Evolutionary conservation across 2,113 vertebrate genomes (phyloP), one percentile per base, ranked within the genome.

Genomic region (Brachypodius melanocephalos): DNA sequence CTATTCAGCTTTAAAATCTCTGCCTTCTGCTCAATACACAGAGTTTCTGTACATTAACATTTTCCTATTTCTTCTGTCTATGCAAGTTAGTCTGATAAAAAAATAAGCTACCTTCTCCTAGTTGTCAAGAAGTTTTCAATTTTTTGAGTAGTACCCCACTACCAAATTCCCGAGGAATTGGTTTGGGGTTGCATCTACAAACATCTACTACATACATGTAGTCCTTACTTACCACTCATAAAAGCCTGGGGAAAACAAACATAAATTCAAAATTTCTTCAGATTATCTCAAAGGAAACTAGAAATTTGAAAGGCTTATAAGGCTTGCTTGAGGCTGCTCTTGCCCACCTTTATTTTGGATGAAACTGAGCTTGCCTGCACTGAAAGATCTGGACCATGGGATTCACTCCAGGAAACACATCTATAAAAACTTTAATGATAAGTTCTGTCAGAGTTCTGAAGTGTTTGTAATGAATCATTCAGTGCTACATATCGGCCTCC

Each of bases 401-500:
- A 88, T 89, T 95, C 57, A 91, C 40, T 89, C 66, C 81, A 94
- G 77, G 71, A 95, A 87, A 93, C 26, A 68, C 46, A 63, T 78
- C 77, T 87, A 36, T 78, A 72, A 93, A 93, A 72, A 18, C 32
- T 82, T 85, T 75, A 82, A 78, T 52, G 69, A 24, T 72, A 85
- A 68, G 36, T 85, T 38, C 36, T 91, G 28, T 80, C 57, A 82
- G 77, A 85, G n/a, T 67, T 95, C 74, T 93, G 84, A 91, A 89
- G 78, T 78, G 91, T 71, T 94, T 89, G 25, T 76, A 91, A 65
- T 95, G 93, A 96, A 93, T 96, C 89, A 96, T 94, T 95, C 81
- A 85, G 46, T 68, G 81, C 78, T 94, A 61, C 74, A 72, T 88
- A 61, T 42, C 74, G 5, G 77, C 78, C 87, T 95, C 73, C 85